Percentiles rank a stretch among this genome's conserved stretches.
Evolutionary conservation across 2,888 invertebrate species (phyloP).

Genomic region (Oeneis ivallda): DNA sequence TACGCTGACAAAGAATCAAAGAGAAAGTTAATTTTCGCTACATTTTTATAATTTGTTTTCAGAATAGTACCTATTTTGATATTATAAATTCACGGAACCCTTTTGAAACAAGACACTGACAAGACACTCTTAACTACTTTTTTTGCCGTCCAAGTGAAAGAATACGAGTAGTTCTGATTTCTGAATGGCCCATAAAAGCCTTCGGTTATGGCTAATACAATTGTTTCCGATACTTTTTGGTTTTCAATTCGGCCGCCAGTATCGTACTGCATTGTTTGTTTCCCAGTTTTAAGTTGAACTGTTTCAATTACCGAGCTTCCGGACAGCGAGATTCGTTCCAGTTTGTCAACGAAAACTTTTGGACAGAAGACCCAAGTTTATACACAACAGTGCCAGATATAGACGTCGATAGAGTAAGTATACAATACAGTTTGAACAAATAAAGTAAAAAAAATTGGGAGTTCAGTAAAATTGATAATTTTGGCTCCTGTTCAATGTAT

Average conservation of each 20-base stretch:
- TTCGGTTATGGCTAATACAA: constrained; percentile 59
- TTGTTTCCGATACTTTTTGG: constrained; percentile 59
- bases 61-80: not conserved
- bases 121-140: constrained; percentile 47
- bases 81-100: not conserved
- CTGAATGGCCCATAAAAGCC: constrained; percentile 55
- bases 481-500: not conserved
- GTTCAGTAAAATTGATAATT: not conserved
- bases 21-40: no score
- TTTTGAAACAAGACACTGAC: not conserved
- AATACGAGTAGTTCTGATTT: constrained; percentile 42
- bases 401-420: constrained; percentile 18
- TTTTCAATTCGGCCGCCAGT: constrained; percentile 56
- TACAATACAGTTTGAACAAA: constrained; percentile 26
- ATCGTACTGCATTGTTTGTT: constrained; percentile 52
- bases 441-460: constrained; percentile 12
- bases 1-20: no score
- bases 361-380: constrained; percentile 37
- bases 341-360: constrained; percentile 44
- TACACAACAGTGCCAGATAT: constrained; percentile 33
- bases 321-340: constrained; percentile 51
- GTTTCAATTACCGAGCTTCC: constrained; percentile 61
- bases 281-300: constrained; percentile 54
- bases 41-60: no score
- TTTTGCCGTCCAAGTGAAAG: constrained; percentile 46